Percentiles rank a stretch among this genome's conserved stretches.
These are phyloP conservation scores for Rhinoderma darwinii DNA, from an alignment of 2,113 vertebrate genomes.

Conservation along the genomic window DNA sequence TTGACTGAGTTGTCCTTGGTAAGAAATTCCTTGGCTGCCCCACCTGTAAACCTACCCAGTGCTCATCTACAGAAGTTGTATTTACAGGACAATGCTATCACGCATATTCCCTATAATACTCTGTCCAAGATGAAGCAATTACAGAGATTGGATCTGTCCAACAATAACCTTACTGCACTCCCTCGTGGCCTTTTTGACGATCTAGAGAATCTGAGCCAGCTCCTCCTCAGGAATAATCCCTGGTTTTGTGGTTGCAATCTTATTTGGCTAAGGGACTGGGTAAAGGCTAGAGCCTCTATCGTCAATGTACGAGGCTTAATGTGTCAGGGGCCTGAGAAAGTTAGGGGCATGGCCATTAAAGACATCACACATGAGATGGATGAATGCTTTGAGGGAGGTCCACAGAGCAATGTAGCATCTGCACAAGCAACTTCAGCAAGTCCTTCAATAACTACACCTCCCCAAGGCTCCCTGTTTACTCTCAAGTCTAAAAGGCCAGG, in stretches of 20 bases:
- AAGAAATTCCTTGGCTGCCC: constrained; percentile 87
- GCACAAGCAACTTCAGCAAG: constrained; percentile 66
- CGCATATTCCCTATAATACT: constrained; percentile 85
- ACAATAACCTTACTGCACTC: constrained; percentile 92
- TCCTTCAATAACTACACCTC: constrained; percentile 74
- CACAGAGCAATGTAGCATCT: constrained; percentile 49
- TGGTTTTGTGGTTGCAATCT: constrained; percentile 95
- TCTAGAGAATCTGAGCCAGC: constrained; percentile 83
- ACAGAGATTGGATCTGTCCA: constrained; percentile 88
- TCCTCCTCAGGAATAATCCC: constrained; percentile 89
- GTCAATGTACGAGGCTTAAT: constrained; percentile 88
- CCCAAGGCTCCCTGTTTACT: constrained; percentile 88
- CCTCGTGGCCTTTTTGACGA: constrained; percentile 89
- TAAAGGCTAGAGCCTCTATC: constrained; percentile 78
- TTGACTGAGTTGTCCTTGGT: constrained; percentile 90
- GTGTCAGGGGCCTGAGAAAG: constrained; percentile 87
- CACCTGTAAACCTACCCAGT: constrained; percentile 86
- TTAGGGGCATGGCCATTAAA: constrained; percentile 85
- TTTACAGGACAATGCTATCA: constrained; percentile 90
- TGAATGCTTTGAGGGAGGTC: constrained; percentile 80
- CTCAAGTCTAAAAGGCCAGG: constrained; percentile 85
- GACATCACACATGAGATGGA: constrained; percentile 88
- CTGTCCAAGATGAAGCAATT: constrained; percentile 84
- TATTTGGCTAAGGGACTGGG: constrained; percentile 91
- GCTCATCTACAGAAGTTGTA: constrained; percentile 84